Base-by-base conservation (phyloP, 64 coral and sea anemone species). In the Stichodactyla mertensii region DNA sequence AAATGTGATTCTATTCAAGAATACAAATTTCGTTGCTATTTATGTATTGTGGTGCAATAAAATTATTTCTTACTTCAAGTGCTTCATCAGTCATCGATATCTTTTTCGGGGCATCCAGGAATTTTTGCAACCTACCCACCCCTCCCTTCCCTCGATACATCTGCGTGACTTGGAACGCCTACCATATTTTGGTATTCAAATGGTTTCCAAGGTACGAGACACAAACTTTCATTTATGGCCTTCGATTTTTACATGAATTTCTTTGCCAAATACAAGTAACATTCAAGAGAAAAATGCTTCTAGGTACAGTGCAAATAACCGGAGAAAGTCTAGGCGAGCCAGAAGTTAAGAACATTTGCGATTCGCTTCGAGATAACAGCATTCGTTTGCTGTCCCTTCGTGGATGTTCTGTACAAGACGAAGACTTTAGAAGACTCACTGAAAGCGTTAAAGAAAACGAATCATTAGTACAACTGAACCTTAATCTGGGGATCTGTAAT, bases 321-420 rank as follows among this genome's bases (percentile, higher is more conserved):
- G 93, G 93, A 31, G 97, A 99, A 77, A 90, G 88, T 51, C 81
- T 99, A 14, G 87, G 93, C 13, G 93, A 95, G 54, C 92, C 90
- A 67, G 97, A 99, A 87, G 88, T 99, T 52, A 90, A 95, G 12
- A 92, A 89, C 26, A 95, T 99, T 59, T 99, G 97, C 79, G 87
- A 92, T 84, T 99, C 90, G 11, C 57, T 99, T 20, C 58, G 89
- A 2, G 93, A 99, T 61, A 94, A 94, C 67, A 95, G 93, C 77
- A 92, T 99, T 99, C 97, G 97, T 54, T 61, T 92, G 19, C 86
- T 99, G 24, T 99, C 97, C 11, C 77, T 99, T 23, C 93, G 97
- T 10, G 97, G 93, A 10, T 99, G 97, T 77, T 59, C 79, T 36
- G 67, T 99, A 52, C 90, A 95, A n/a, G 97, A 99, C 64, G 88